Conservation (phyloP, 2,888 invertebrate genomes). For the Drosophila rubida region DNA sequence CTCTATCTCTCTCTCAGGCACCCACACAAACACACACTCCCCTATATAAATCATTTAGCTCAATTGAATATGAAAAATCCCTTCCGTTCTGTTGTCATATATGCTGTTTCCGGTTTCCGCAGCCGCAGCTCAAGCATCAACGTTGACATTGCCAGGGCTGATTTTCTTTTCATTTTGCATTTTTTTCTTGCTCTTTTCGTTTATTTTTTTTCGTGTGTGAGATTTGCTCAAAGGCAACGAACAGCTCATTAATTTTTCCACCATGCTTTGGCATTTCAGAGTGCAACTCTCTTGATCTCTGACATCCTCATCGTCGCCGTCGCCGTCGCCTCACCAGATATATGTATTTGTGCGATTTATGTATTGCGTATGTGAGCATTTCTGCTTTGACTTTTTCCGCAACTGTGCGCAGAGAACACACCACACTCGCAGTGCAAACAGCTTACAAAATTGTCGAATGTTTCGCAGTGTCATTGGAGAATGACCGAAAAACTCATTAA, state of each 20-base stretch:
- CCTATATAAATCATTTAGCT: constrained; percentile 75
- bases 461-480: constrained; percentile 25
- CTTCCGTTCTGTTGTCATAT: constrained; percentile 83
- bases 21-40: constrained; percentile 9
- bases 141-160: constrained; percentile 37
- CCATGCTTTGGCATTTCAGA: constrained; percentile 48
- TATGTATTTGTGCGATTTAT: no score
- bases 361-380: constrained; percentile 49
- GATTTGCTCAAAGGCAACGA: constrained; percentile 60
- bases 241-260: constrained; percentile 76
- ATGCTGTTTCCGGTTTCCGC: constrained; percentile 83
- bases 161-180: constrained; percentile 40
- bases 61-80: constrained; percentile 82
- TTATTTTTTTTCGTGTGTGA: constrained; percentile 35
- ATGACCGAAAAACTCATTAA: constrained; percentile 69
- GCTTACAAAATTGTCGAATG: constrained; percentile 44
- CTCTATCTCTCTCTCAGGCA: constrained; percentile 17
- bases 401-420: constrained; percentile 24
- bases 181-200: constrained; percentile 7
- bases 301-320: not conserved
- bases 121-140: constrained; percentile 62
- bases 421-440: constrained; percentile 34
- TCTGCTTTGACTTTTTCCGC: constrained; percentile 52
- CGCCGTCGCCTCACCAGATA: not conserved
- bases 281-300: constrained; percentile 9